Conservation (phyloP, 23 tunicate species). For the Aplidium turbinatum region DNA sequence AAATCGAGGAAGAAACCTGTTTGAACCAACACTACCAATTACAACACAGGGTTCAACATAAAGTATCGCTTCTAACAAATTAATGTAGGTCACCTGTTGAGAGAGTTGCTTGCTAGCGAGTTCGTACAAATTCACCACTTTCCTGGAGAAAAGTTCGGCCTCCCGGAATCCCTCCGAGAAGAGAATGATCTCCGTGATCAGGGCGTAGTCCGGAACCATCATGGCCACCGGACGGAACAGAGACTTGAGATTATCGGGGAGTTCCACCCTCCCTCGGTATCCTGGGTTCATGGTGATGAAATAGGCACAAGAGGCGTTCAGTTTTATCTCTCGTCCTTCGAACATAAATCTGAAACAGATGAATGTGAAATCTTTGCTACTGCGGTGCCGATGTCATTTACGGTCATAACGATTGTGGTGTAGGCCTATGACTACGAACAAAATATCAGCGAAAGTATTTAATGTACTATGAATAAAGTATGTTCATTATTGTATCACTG, state of each 20-base stretch:
- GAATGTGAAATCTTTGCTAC: too few relatives aligned
- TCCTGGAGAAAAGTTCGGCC: constrained; percentile 81
- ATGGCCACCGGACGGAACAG: constrained; percentile 96
- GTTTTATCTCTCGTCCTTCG: constrained; percentile 85
- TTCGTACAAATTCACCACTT: constrained; percentile 88
- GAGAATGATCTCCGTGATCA: constrained; percentile 88
- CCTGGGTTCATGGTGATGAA: constrained; percentile 99
- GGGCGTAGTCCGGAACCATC: constrained; percentile 91
- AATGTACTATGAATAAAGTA: too few relatives aligned
- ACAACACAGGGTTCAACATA: too few relatives aligned
- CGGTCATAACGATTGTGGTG: too few relatives aligned
- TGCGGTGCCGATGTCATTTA: too few relatives aligned
- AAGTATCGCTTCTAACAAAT: neutral
- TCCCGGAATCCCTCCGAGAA: constrained; percentile 94
- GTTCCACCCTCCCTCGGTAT: constrained; percentile 86
- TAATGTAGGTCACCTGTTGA: constrained; percentile 95
- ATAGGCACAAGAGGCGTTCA: constrained; percentile 84
- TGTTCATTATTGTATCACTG: too few relatives aligned
- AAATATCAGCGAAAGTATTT: too few relatives aligned
- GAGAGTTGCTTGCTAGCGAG: constrained; percentile 87
- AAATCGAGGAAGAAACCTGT: too few relatives aligned
- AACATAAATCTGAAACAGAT: constrained; percentile 80
- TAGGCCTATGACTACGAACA: too few relatives aligned
- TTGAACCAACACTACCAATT: too few relatives aligned
- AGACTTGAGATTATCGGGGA: constrained; percentile 93